phyloP scores from a whole-genome alignment of 2,797 vertebrate genomes.

The Knipowitschia caucasica region DNA sequence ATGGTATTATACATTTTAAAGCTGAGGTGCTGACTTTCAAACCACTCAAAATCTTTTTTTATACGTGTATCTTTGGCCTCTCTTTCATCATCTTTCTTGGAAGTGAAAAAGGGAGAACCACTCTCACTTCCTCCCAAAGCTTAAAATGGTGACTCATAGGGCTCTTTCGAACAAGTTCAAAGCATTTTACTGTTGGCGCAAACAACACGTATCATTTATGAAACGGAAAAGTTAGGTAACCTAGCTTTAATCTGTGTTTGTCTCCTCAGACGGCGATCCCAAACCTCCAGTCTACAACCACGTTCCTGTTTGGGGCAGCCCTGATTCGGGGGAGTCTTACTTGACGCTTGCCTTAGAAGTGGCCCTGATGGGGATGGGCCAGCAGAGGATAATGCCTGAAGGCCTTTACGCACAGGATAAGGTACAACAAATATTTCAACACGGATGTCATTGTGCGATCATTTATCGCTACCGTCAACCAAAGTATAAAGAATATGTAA shows the following conservation, averaged over 20 bases:
- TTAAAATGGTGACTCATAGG: no score
- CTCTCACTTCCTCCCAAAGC: no score
- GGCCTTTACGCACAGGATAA: slow-evolving; percentile 96
- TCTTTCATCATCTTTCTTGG: no score
- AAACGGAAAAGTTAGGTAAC: no score
- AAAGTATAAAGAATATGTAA: slow-evolving; percentile 14
- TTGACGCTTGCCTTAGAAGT: slow-evolving; percentile 93
- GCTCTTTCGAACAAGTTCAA: no score
- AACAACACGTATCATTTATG: no score
- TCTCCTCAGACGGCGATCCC: slow-evolving; percentile 83
- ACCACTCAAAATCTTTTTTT: no score
- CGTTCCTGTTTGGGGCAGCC: slow-evolving; percentile 81
- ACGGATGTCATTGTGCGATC: neutral
- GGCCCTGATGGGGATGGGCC: slow-evolving; percentile 96
- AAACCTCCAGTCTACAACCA: slow-evolving; percentile 92
- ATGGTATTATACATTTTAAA: neutral
- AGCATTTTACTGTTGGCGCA: no score
- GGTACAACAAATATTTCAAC: slow-evolving; percentile 26
- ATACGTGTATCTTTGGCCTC: no score
- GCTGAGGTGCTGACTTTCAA: no score
- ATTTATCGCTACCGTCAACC: neutral
- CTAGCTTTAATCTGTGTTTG: neutral
- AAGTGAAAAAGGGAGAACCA: no score
- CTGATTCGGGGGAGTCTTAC: slow-evolving; percentile 87
- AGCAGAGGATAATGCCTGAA: slow-evolving; percentile 97